phyloP scores from a whole-genome alignment of 2,888 invertebrate genomes.

The Agriopis marginaria region DNA sequence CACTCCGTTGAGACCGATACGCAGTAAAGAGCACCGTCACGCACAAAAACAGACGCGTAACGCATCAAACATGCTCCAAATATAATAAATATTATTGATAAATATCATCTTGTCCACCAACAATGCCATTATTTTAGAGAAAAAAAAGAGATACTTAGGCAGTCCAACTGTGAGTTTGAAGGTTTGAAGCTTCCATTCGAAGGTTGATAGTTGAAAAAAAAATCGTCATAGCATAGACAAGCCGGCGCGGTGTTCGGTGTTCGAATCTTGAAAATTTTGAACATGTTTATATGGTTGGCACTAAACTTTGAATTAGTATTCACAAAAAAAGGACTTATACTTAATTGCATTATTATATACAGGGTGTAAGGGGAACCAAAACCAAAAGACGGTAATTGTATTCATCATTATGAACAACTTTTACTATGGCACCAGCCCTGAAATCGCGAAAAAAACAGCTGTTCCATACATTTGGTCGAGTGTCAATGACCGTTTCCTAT shows the following conservation, averaged over 20 bases:
- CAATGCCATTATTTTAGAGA: constrained; percentile 80
- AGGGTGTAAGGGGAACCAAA: no score
- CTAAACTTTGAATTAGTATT: background rate
- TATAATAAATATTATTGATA: constrained; percentile 74
- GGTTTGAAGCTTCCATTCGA: constrained; percentile 62
- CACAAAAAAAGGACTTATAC: no score
- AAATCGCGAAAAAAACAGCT: no score
- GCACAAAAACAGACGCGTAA: constrained; percentile 60
- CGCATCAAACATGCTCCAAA: constrained; percentile 67
- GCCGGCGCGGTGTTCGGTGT: constrained; percentile 67
- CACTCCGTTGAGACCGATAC: constrained; percentile 23
- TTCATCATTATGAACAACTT: no score
- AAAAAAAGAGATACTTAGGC: constrained; percentile 62
- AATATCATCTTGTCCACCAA: constrained; percentile 80
- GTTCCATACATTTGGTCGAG: no score
- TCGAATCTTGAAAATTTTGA: constrained; percentile 66
- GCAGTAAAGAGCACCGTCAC: constrained; percentile 68
- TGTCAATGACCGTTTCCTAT: no score
- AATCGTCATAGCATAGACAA: constrained; percentile 65
- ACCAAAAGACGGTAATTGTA: no score
- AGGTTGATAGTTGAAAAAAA: constrained; percentile 61
- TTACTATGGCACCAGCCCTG: no score
- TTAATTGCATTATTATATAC: no score
- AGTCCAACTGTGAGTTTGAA: constrained; percentile 21
- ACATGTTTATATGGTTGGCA: constrained; percentile 63